These are phyloP conservation scores for Dexiosoma caninum DNA, from an alignment of 2,888 invertebrate species.

Conservation along the genomic window DNA sequence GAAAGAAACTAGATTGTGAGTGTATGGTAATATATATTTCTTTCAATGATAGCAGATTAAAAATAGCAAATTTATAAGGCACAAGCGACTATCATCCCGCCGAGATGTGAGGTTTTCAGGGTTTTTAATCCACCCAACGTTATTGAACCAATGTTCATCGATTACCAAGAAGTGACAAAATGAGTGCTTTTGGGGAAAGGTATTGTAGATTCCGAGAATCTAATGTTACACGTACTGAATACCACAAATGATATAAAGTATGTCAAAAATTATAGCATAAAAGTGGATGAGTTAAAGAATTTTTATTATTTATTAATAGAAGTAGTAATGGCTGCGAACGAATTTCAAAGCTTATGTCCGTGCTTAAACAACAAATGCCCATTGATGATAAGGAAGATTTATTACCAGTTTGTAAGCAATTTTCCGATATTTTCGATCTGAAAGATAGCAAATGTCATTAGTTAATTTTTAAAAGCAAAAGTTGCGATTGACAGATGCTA, in stretches of 20 bases:
- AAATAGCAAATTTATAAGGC: neutral
- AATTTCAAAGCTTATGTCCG: neutral
- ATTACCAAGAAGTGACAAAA: neutral
- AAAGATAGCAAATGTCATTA: constrained; percentile 2
- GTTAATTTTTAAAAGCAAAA: constrained; percentile 23
- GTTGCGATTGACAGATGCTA: neutral
- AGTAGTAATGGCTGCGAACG: neutral
- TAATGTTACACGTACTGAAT: no score
- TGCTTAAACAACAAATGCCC: neutral
- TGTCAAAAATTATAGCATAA: neutral
- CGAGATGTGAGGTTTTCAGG: neutral
- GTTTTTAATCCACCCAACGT: neutral
- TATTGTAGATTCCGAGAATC: neutral
- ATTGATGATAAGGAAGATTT: neutral
- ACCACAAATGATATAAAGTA: neutral
- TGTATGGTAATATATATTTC: neutral
- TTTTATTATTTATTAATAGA: neutral
- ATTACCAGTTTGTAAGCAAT: neutral
- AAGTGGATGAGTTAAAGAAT: neutral
- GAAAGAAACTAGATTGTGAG: no score
- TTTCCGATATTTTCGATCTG: neutral
- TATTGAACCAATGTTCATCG: neutral
- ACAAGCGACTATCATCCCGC: neutral
- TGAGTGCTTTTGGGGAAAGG: neutral
- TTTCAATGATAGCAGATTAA: neutral